Base-by-base conservation (phyloP, 2,113 vertebrate species). In the Albula glossodonta region DNA sequence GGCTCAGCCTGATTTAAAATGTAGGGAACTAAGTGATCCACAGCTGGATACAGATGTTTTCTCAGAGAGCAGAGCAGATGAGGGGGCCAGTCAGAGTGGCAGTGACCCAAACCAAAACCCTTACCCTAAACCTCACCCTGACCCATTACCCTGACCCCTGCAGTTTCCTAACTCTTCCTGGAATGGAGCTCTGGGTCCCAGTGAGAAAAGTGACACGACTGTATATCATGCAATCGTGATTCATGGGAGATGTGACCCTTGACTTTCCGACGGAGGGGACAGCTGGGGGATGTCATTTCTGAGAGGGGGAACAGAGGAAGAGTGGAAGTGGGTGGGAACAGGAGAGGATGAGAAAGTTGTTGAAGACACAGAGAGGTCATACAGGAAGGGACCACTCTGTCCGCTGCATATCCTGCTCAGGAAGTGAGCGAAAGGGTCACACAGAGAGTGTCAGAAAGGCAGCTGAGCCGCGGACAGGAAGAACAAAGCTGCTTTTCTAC, bases 211-310 rank as follows among this genome's bases (percentile, higher is more conserved):
- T 79, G 89, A 91, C 79, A 86, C 82, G 87, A 84, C 84, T 50
- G 89, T 93, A 86, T 90, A 92, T 93, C 92, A 93, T 88, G 87
- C 80, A 80, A 86, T 88, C 49, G 74, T 56, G 83, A 86, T 82
- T 80, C 66, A 0, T 83, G 78, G 86, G 88, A 83, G 86, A 88
- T 78, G 66, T 49, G 25, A n/a, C 56, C 80, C 79, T 49, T 80
- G 89, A 84, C 48, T n/a, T 31, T 31, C 22, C 6, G 48, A 50
- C 51, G 83, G 82, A 79, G 88, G 92, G 88, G 93, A 93, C 91
- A 92, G 86, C 87, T 91, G 87, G 88, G 91, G 91, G 90, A 92
- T 89, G 84, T 86, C 15, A 49, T 83, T 88, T 51, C 78, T 11
- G 53, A 19, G 41, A 12, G 50, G 31, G 63, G 51, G 12, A 8